A percentile compares a stretch with the other conserved stretches of the same genome.
Conservation (phyloP, 1,140 invertebrate species). For the Rhynchophorus ferrugineus region DNA sequence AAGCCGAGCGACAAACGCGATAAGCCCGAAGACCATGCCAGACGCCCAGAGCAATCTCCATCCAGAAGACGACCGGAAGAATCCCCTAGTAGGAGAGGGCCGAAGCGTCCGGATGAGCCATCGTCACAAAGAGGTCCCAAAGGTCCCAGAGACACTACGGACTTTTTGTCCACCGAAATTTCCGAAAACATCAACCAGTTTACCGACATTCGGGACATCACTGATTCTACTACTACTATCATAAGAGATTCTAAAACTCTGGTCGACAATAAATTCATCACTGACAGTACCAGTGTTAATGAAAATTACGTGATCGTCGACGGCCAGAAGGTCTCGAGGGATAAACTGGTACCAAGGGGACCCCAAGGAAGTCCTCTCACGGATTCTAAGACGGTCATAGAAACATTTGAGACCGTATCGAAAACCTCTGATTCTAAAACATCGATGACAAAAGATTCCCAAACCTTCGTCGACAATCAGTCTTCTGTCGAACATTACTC, state of each 20-base stretch:
- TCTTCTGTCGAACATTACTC: constrained; percentile 25
- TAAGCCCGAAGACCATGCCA: constrained; percentile 6
- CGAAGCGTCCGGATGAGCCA: constrained; percentile 5
- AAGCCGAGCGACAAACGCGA: background rate
- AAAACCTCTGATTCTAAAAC: constrained; percentile 27
- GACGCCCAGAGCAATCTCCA: constrained; percentile 10
- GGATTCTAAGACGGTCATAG: constrained; percentile 23
- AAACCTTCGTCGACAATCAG: constrained; percentile 29
- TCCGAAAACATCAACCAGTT: background rate
- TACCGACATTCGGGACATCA: background rate
- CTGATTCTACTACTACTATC: constrained; percentile 6
- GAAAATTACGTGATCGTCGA: constrained; percentile 12
- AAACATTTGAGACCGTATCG: constrained; percentile 25
- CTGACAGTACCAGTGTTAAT: background rate
- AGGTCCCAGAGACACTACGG: constrained; percentile 7
- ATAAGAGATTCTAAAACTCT: constrained; percentile 13
- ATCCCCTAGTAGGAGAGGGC: background rate
- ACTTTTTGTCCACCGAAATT: constrained; percentile 21
- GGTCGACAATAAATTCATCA: constrained; percentile 4
- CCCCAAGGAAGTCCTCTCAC: background rate
- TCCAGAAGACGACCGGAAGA: background rate
- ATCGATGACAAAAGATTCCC: constrained; percentile 29
- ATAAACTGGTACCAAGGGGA: constrained; percentile 1
- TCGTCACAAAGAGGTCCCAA: constrained; percentile 4
- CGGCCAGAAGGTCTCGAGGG: constrained; percentile 8